Conservation (phyloP, 92 coral and sea anemone species). For the Blastomussa wellsi region DNA sequence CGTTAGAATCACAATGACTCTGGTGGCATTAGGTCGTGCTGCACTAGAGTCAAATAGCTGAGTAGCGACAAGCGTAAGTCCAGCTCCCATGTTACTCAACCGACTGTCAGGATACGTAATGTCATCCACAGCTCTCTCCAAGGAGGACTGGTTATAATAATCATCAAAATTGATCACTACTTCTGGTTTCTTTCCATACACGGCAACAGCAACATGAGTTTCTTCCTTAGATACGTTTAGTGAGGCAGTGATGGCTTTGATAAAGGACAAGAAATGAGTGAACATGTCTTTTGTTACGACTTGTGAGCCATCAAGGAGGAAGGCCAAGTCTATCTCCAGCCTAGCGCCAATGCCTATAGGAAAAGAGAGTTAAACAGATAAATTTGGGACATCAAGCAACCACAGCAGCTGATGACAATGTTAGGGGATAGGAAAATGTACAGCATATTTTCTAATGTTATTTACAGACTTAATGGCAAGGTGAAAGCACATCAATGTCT, state of each 20-base stretch:
- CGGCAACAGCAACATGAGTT: constrained; percentile 63
- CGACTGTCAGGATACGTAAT: constrained; percentile 28
- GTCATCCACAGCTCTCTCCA: constrained; percentile 37
- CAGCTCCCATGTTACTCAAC: constrained; percentile 52
- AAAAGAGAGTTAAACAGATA: too few species aligned
- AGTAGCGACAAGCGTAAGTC: constrained; percentile 29
- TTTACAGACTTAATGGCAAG: too few species aligned
- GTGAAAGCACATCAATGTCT: too few species aligned
- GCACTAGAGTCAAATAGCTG: constrained; percentile 35
- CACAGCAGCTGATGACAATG: too few species aligned
- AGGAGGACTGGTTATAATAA: constrained; percentile 16
- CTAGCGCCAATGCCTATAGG: neutral
- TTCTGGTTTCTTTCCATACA: constrained; percentile 22
- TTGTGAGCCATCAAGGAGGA: constrained; percentile 57
- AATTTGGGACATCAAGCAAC: too few species aligned
- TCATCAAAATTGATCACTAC: constrained; percentile 49
- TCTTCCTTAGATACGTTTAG: constrained; percentile 54
- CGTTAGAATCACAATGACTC: constrained; percentile 52
- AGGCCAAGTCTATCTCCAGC: constrained; percentile 55
- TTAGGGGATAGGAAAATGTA: too few species aligned
- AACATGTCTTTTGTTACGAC: constrained; percentile 47
- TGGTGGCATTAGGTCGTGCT: constrained; percentile 54
- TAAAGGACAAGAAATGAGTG: constrained; percentile 27
- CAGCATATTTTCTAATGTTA: too few species aligned
- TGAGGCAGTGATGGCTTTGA: constrained; percentile 38